Percentiles rank a stretch among this genome's conserved stretches.
Evolutionary conservation across 92 coral and sea anemone genomes (phyloP).

Genomic region (Scolanthus callimorphus): DNA sequence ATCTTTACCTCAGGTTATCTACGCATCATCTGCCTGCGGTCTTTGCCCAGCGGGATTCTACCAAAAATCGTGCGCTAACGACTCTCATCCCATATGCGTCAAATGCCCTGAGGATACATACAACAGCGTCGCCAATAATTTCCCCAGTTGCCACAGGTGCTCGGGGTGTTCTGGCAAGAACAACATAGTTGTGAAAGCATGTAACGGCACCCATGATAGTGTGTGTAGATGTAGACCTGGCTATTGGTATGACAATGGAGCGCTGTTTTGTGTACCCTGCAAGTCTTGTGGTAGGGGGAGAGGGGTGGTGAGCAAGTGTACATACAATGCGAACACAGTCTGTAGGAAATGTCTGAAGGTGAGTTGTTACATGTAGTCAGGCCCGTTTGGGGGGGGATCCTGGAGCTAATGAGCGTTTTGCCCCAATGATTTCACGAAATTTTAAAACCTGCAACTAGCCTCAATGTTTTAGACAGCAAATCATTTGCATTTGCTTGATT

Average conservation of each 20-base stretch:
- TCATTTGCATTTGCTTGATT: too few relatives aligned
- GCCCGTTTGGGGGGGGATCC: not conserved
- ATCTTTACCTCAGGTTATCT: constrained; percentile 26
- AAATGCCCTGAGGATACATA: constrained; percentile 13
- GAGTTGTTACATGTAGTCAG: constrained; percentile 4
- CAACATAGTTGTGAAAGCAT: constrained; percentile 10
- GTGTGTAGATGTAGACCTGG: constrained; percentile 36
- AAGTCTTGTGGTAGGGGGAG: constrained; percentile 30
- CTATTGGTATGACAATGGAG: constrained; percentile 9
- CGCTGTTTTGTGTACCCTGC: constrained; percentile 41
- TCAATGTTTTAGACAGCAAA: too few relatives aligned
- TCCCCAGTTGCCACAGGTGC: constrained; percentile 12
- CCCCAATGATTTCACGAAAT: too few relatives aligned
- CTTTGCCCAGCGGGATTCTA: constrained; percentile 25
- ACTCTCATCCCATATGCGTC: constrained; percentile 11
- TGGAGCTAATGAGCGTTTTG: too few relatives aligned
- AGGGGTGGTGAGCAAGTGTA: constrained; percentile 48
- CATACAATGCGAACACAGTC: constrained; percentile 29
- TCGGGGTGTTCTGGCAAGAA: constrained; percentile 13
- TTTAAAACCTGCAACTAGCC: too few relatives aligned
- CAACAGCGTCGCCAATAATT: not conserved
- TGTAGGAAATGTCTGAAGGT: constrained; percentile 53
- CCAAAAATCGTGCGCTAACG: constrained; percentile 9
- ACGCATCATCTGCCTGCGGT: constrained; percentile 23
- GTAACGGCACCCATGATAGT: constrained; percentile 39